These are phyloP conservation scores for Uropetala carovei DNA, from an alignment of 2,888 invertebrate genomes.

Conservation along the genomic window DNA sequence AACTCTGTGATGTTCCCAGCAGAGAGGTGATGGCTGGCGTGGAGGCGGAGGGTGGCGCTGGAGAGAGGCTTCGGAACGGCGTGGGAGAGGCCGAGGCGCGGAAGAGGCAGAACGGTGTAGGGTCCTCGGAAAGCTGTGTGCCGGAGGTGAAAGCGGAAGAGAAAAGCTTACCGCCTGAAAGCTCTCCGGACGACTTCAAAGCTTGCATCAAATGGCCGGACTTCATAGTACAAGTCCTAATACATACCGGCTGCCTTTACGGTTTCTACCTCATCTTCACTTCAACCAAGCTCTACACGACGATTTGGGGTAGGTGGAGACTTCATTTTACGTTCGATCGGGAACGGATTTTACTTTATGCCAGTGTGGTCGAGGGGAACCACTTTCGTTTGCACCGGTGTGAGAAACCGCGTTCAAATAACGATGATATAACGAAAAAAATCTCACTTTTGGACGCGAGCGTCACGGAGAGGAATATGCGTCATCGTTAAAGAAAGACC, in stretches of 20 bases:
- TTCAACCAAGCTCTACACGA: slow-evolving; percentile 80
- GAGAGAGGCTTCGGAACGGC: background rate
- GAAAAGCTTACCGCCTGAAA: slow-evolving; percentile 53
- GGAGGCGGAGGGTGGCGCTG: background rate
- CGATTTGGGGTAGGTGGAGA: slow-evolving; percentile 83
- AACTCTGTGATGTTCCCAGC: too few relatives aligned
- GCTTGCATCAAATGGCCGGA: slow-evolving; percentile 86
- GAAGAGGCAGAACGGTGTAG: background rate
- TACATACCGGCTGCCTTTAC: slow-evolving; percentile 84
- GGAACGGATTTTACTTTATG: background rate
- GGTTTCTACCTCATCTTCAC: slow-evolving; percentile 83
- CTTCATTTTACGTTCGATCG: background rate
- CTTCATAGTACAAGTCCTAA: slow-evolving; percentile 81
- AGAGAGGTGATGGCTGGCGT: too few relatives aligned
- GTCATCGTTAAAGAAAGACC: background rate
- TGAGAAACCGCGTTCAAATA: background rate
- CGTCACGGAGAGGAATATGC: background rate
- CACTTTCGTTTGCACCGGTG: background rate
- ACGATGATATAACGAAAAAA: background rate
- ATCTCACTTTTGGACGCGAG: background rate
- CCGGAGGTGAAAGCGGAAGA: too few relatives aligned
- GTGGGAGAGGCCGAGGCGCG: background rate
- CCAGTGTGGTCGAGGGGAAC: background rate
- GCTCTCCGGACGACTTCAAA: slow-evolving; percentile 74
- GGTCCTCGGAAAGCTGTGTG: background rate